phyloP scores from a whole-genome alignment of 2,113 vertebrate genomes.

The Myodes glareolus region DNA sequence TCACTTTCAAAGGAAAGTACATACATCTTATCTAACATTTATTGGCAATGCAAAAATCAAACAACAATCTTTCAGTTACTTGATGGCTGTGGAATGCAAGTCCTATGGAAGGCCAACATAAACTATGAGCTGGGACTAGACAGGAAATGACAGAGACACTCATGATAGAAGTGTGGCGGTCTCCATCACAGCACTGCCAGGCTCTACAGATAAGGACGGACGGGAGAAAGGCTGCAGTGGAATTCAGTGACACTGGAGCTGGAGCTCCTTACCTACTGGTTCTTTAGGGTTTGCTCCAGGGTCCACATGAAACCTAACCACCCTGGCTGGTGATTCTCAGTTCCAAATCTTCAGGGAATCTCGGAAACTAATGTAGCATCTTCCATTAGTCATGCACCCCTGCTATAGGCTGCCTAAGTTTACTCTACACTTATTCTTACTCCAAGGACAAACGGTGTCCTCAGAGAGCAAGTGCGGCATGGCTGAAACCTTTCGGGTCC shows the following conservation, averaged over 20 bases:
- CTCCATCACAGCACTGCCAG: not conserved
- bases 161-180: not conserved
- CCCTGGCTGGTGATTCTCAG: not conserved
- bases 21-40: conserved; percentile 39
- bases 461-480: not conserved
- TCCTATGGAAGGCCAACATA: conserved; percentile 50
- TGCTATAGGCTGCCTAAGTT: not conserved
- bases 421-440: not conserved
- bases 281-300: not conserved
- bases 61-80: conserved; percentile 50
- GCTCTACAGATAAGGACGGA: not conserved
- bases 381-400: conserved; percentile 19
- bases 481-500: not conserved
- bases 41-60: conserved; percentile 18
- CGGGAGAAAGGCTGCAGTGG: not conserved
- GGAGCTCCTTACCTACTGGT: not conserved
- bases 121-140: conserved; percentile 46
- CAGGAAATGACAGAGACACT: conserved; percentile 43
- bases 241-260: not conserved
- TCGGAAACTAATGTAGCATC: not conserved
- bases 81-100: conserved; percentile 62
- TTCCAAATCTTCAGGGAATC: not conserved
- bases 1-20: conserved; percentile 45
- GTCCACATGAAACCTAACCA: not conserved
- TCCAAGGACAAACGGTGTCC: conserved; percentile 42